A percentile compares a stretch with the other conserved stretches of the same genome.
These are phyloP conservation scores for Dichetophora obliterata DNA, from an alignment of 2,888 invertebrate genomes.

Conservation along the genomic window DNA sequence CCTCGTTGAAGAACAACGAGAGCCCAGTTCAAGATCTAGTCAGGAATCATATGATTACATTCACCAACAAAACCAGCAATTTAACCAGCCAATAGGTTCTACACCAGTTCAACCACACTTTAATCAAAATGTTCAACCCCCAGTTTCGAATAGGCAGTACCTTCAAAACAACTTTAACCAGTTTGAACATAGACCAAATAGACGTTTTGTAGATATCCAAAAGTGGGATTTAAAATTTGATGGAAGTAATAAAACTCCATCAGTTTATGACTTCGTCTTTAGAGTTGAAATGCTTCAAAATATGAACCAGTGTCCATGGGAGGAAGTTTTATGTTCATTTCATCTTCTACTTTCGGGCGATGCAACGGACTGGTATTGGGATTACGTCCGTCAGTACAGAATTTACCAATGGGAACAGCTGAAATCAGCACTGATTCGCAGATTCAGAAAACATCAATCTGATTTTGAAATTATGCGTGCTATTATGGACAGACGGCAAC, in stretches of 20 bases:
- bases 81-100: background rate
- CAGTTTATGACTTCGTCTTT: slow-evolving; percentile 27
- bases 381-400: slow-evolving; percentile 1
- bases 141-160: background rate
- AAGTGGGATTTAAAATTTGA: slow-evolving; percentile 36
- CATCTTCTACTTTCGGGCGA: slow-evolving; percentile 11
- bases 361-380: slow-evolving; percentile 33
- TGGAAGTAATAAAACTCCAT: background rate
- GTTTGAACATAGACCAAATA: background rate
- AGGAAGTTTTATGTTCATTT: slow-evolving; percentile 27
- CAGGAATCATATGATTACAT: background rate
- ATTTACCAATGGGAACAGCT: slow-evolving; percentile 18
- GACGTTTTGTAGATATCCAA: background rate
- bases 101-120: background rate
- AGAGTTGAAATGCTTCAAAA: slow-evolving; percentile 15
- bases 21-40: background rate
- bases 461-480: slow-evolving; percentile 8
- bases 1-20: background rate
- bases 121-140: background rate
- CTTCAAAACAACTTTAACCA: background rate
- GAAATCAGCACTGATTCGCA: slow-evolving; percentile 1
- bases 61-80: no score
- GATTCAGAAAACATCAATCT: slow-evolving; percentile 27
- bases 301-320: slow-evolving; percentile 26
- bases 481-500: slow-evolving; percentile 34